A percentile compares a stretch with the other conserved stretches of the same genome.
Evolutionary conservation across 2,888 invertebrate species (phyloP).

Genomic region (Cheilosia vulpina): DNA sequence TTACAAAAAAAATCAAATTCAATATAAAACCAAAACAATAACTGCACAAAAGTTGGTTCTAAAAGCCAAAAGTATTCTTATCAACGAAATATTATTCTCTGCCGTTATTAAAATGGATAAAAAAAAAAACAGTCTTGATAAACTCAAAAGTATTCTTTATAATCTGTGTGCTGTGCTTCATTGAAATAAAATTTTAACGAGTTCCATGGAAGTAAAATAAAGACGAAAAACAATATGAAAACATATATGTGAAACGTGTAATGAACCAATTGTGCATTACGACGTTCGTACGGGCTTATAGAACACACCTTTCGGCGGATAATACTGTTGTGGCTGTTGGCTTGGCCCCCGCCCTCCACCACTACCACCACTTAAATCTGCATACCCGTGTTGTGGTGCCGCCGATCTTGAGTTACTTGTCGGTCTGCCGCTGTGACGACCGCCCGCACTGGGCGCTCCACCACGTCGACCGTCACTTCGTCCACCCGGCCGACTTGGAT

Average conservation of each 20-base stretch:
- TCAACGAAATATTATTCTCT: not conserved
- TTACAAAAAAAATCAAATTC: conserved; percentile 15
- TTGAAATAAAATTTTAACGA: conserved; percentile 74
- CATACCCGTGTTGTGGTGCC: conserved; percentile 85
- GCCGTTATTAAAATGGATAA: not conserved
- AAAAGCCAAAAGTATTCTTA: conserved; percentile 56
- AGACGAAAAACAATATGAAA: conserved; percentile 40
- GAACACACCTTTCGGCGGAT: conserved; percentile 88
- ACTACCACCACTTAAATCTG: conserved; percentile 82
- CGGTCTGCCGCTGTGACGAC: conserved; percentile 80
- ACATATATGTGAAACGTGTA: conserved; percentile 19
- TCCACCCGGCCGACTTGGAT: conserved; percentile 80
- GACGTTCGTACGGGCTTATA: conserved; percentile 77
- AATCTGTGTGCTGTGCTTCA: conserved; percentile 42
- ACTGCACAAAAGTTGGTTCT: conserved; percentile 74
- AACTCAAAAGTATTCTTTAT: conserved; percentile 20
- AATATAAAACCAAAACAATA: conserved; percentile 41
- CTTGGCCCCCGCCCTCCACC: conserved; percentile 76
- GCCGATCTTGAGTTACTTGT: conserved; percentile 78
- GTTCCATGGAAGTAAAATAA: conserved; percentile 35
- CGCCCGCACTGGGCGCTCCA: conserved; percentile 77
- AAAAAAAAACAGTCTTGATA: conserved; percentile 24
- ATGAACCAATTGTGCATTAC: conserved; percentile 45
- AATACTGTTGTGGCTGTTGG: conserved; percentile 86
- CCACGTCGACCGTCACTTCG: conserved; percentile 78